Evolutionary conservation across 92 coral and sea anemone species (phyloP).

Genomic region (Paramuricea clavata): DNA sequence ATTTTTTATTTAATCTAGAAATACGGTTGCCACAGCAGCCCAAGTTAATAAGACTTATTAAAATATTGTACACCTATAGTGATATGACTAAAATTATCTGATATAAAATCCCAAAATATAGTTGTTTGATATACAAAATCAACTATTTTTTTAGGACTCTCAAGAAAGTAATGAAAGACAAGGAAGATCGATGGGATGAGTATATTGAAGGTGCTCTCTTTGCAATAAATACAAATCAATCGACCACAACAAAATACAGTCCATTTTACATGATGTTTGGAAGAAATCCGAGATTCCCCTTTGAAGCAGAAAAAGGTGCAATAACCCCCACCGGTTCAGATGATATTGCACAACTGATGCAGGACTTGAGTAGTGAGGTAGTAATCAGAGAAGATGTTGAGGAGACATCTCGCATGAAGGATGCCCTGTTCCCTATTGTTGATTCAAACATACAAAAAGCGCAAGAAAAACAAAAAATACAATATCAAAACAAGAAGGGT

Average conservation of each 20-base stretch:
- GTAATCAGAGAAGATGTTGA: slow-evolving; percentile 37
- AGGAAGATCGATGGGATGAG: slow-evolving; percentile 67
- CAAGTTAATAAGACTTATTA: background rate
- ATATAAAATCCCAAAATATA: too few species aligned
- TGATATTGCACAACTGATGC: slow-evolving; percentile 16
- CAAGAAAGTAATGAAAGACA: slow-evolving; percentile 62
- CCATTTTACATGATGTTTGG: slow-evolving; percentile 71
- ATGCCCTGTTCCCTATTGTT: slow-evolving; percentile 52
- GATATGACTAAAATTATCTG: too few species aligned
- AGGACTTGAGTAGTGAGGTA: slow-evolving; percentile 22
- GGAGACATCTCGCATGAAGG: slow-evolving; percentile 29
- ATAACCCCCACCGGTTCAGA: slow-evolving; percentile 5
- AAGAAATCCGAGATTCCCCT: slow-evolving; percentile 59
- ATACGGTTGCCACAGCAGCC: background rate
- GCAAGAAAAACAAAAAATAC: slow-evolving; percentile 71
- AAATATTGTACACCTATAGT: background rate
- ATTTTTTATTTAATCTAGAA: background rate
- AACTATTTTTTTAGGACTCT: slow-evolving; percentile 55
- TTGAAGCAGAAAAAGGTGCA: slow-evolving; percentile 64
- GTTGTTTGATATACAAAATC: too few species aligned
- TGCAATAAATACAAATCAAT: slow-evolving; percentile 67
- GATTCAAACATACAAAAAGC: slow-evolving; percentile 59
- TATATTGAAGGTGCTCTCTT: slow-evolving; percentile 72
- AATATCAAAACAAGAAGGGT: slow-evolving; percentile 60
- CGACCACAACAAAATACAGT: slow-evolving; percentile 73